Evolutionary conservation across 1,140 invertebrate genomes (phyloP), one percentile per base, ranked within the genome.

Genomic region (Coboldia fuscipes): DNA sequence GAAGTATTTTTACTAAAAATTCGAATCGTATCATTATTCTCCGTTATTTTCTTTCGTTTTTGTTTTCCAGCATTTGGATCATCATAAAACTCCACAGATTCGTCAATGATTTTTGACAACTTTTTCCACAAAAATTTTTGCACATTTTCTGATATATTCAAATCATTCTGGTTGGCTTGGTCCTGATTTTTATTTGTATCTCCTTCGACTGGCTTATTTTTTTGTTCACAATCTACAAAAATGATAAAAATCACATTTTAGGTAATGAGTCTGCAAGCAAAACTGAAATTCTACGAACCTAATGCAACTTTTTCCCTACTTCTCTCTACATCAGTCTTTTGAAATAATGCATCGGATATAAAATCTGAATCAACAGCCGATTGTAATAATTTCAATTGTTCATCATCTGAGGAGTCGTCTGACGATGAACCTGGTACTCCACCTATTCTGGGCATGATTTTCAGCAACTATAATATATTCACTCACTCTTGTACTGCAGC

Each of bases 111-210:
- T 14, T 32, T 32, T 4, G 30, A 19, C 20, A 32, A n/a, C n/a
- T 32, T 32, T 14, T 32, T 21, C 18, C 14, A 20, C 10, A 32
- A 17, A 32, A 32, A 32, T n/a, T 32, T 19, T 32, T 21, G 17
- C 30, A 32, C 21, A 3, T 8, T 12, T 21, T 32, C 9, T 4
- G 30, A 19, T 10, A 32, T 14, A 32, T 20, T 20, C 18, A 32
- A 20, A 13, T 32, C 30, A n/a, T 18, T 10, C 14, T 27, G 14
- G 14, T 27, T 27, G 12, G 24, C 10, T 27, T 12, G 24, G 3
- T 5, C 14, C 14, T 27, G 12, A 14, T 3, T 27, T 10, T 4
- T 27, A 12, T n/a, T 27, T 4, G 12, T 4, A 27, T 27, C 12
- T 27, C 24, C 14, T 27, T 10, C 14, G 12, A 4, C 4, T 27